A percentile compares a stretch with the other conserved stretches of the same genome.
These are phyloP conservation scores for Aromia moschata DNA, from an alignment of 2,888 invertebrate genomes.

Conservation along the genomic window DNA sequence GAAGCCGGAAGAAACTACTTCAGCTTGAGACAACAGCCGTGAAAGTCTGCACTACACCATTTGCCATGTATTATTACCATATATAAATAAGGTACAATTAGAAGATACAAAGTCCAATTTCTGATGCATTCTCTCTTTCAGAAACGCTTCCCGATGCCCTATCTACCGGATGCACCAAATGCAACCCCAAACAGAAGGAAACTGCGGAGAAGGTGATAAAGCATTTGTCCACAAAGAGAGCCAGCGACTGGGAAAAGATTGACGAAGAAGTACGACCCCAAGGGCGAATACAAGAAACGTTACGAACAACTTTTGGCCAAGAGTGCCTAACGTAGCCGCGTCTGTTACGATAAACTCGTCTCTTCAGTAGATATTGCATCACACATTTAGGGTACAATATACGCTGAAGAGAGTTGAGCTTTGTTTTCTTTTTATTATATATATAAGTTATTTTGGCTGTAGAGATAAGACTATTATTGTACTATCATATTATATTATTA, in stretches of 20 bases:
- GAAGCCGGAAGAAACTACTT: too few species aligned
- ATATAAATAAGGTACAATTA: too few species aligned
- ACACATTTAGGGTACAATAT: not conserved
- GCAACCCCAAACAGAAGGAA: slow-evolving; percentile 72
- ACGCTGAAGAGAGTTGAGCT: not conserved
- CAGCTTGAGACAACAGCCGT: too few species aligned
- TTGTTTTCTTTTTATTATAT: not conserved
- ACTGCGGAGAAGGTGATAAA: slow-evolving; percentile 75
- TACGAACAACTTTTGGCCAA: slow-evolving; percentile 57
- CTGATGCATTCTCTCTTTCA: too few species aligned
- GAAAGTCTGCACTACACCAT: too few species aligned
- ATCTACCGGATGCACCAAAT: slow-evolving; percentile 72
- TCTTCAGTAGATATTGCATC: not conserved
- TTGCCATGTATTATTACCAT: too few species aligned
- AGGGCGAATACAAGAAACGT: slow-evolving; percentile 70
- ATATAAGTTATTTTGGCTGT: not conserved
- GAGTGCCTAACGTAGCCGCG: slow-evolving; percentile 1
- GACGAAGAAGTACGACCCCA: slow-evolving; percentile 74
- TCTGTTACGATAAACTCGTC: slow-evolving; percentile 1
- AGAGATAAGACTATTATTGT: not conserved
- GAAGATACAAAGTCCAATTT: too few species aligned
- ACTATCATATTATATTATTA: too few species aligned
- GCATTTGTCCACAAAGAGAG: slow-evolving; percentile 70
- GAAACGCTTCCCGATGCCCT: slow-evolving; percentile 78
- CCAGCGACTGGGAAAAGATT: slow-evolving; percentile 77